Conservation (phyloP, 1,140 invertebrate species). For the Drosophila paulistorum region DNA sequence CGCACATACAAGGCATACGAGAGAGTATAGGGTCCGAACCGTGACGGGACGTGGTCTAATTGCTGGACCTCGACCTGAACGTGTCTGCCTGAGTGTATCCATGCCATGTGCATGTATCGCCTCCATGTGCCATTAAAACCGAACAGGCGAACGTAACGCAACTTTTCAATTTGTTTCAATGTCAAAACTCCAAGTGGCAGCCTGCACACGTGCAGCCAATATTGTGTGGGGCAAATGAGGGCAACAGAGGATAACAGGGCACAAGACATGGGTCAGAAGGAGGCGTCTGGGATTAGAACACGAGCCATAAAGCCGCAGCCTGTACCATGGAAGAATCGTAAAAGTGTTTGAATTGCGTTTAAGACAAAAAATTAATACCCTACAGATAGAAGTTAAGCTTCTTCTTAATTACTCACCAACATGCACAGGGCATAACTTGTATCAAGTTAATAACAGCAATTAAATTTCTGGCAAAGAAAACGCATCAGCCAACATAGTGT, state of each 20-base stretch:
- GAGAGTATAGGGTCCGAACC: neutral
- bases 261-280: constrained; percentile 9
- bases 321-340: constrained; percentile 33
- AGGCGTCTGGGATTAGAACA: neutral
- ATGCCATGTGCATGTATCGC: constrained; percentile 25
- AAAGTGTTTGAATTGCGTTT: constrained; percentile 14
- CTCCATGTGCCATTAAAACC: constrained; percentile 42
- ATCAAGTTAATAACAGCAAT: no score
- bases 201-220: constrained; percentile 25
- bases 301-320: neutral
- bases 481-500: no score
- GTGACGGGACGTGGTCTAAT: constrained; percentile 60
- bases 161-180: constrained; percentile 59
- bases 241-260: neutral
- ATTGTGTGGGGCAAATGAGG: no score
- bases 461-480: no score
- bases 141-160: constrained; percentile 39
- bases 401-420: no score
- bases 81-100: constrained; percentile 4
- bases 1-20: constrained; percentile 33
- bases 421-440: no score
- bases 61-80: constrained; percentile 30
- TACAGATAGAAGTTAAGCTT: no score
- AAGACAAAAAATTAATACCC: neutral
- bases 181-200: constrained; percentile 19